phyloP scores from a whole-genome alignment of 2,113 vertebrate genomes.

The Gymnobelideus leadbeateri region DNA sequence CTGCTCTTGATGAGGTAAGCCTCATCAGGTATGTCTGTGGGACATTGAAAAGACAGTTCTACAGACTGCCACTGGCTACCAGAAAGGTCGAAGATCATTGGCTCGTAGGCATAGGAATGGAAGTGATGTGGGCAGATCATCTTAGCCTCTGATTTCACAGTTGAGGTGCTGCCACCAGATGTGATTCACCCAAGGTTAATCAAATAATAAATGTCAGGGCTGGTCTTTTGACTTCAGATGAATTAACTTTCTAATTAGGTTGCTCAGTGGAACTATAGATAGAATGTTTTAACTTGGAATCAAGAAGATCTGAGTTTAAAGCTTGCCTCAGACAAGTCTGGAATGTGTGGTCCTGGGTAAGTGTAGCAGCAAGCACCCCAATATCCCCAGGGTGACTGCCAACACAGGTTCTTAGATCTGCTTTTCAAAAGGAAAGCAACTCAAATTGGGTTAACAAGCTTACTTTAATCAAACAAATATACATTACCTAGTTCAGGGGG shows the following conservation, averaged over 20 bases:
- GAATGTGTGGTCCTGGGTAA: neutral
- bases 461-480: too few relatives aligned
- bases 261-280: neutral
- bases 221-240: neutral
- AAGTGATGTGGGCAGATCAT: neutral
- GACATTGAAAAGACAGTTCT: neutral
- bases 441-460: too few relatives aligned
- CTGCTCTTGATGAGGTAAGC: too few relatives aligned
- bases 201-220: neutral
- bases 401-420: too few relatives aligned
- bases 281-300: neutral
- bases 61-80: neutral
- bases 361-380: too few relatives aligned
- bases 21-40: too few relatives aligned
- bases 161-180: neutral
- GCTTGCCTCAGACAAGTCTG: neutral
- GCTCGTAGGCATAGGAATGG: neutral
- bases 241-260: neutral
- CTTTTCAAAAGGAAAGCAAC: too few relatives aligned
- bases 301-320: neutral
- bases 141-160: neutral
- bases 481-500: too few relatives aligned
- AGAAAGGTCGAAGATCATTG: neutral
- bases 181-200: neutral
- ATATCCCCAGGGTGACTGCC: too few relatives aligned